Evolutionary conservation across 2,888 invertebrate genomes (phyloP).

Genomic region (Lepeophtheirus nordmannii): DNA sequence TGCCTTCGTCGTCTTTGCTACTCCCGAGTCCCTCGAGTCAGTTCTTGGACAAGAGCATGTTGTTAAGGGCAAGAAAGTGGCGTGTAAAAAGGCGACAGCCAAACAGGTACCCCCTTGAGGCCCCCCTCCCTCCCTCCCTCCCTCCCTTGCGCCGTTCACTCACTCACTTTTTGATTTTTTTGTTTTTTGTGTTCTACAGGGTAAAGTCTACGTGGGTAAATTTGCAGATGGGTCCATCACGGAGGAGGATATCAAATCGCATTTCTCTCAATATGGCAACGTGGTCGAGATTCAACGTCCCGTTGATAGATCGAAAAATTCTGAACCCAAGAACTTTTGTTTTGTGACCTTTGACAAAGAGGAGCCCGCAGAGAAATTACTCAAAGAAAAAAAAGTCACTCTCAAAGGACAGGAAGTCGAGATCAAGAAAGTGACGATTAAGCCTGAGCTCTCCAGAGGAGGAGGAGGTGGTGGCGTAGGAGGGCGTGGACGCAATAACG

Average conservation of each 20-base stretch:
- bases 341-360: constrained; percentile 23
- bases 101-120: too few relatives aligned
- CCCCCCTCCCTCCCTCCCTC: too few relatives aligned
- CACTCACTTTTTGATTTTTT: too few relatives aligned
- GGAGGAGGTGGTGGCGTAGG: constrained; percentile 6
- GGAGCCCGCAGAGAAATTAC: constrained; percentile 11
- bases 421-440: constrained; percentile 17
- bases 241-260: constrained; percentile 15
- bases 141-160: too few relatives aligned
- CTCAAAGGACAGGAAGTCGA: constrained; percentile 16
- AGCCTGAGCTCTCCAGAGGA: constrained; percentile 3
- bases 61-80: constrained; percentile 19
- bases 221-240: constrained; percentile 10
- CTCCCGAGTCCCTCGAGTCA: neutral
- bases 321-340: constrained; percentile 23
- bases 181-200: constrained; percentile 11
- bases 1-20: constrained; percentile 11
- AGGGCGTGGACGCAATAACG: constrained; percentile 1
- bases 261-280: constrained; percentile 16
- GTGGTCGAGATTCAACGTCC: constrained; percentile 20
- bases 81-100: constrained; percentile 17
- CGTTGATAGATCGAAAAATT: constrained; percentile 18
- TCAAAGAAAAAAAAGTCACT: constrained; percentile 7
- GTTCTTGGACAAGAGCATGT: constrained; percentile 12
- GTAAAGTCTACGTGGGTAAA: constrained; percentile 24